Evolutionary conservation across 64 coral and sea anemone genomes (phyloP).

Genomic region (Stylophora pistillata): DNA sequence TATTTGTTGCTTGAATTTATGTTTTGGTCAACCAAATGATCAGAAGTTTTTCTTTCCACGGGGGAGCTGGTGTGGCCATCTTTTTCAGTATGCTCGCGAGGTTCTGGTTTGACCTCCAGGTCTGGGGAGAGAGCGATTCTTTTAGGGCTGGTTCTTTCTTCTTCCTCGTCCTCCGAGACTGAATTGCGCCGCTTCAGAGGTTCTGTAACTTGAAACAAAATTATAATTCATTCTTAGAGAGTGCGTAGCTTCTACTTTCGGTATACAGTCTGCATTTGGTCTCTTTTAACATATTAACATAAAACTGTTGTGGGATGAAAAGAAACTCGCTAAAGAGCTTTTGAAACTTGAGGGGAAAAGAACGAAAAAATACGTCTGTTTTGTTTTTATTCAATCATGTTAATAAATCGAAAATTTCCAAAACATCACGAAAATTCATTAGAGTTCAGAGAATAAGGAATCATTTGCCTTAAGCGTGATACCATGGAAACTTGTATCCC

Average conservation of each 20-base stretch:
- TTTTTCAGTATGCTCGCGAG: neutral
- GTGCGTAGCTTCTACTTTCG: too few species aligned
- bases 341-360: neutral
- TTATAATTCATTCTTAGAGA: neutral
- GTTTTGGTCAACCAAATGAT: neutral
- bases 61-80: neutral
- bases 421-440: too few species aligned
- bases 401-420: too few species aligned
- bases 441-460: too few species aligned
- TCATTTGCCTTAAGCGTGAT: too few species aligned
- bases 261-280: too few species aligned
- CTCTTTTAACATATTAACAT: too few species aligned
- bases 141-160: slow-evolving; percentile 29
- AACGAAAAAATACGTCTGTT: neutral
- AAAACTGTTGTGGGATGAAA: too few species aligned
- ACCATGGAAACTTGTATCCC: too few species aligned
- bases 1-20: neutral
- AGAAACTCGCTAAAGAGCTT: neutral
- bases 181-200: slow-evolving; percentile 40
- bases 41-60: slow-evolving; percentile 4
- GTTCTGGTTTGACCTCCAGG: slow-evolving; percentile 42
- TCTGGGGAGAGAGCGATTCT: slow-evolving; percentile 47
- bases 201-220: neutral
- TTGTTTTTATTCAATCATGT: too few species aligned
- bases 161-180: slow-evolving; percentile 30